Evolutionary conservation across 2,113 vertebrate genomes (phyloP).

Genomic region (Hippocampus zosterae): DNA sequence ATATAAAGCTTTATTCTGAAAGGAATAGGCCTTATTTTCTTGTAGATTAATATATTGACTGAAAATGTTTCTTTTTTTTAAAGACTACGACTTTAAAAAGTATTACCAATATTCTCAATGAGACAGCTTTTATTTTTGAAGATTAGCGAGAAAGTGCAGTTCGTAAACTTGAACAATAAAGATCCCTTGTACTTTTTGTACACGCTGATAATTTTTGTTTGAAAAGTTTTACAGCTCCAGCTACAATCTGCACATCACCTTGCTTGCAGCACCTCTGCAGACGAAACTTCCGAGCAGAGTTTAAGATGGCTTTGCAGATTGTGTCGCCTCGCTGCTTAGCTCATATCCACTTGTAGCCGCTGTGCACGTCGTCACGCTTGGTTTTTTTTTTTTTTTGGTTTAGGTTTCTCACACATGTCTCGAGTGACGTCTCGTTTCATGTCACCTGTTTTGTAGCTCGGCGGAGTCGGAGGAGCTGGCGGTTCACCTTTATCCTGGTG

Average conservation of each 20-base stretch:
- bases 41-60: too few relatives aligned
- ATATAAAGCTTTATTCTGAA: too few relatives aligned
- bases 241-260: constrained; percentile 54
- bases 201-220: background rate
- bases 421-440: background rate
- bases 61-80: too few relatives aligned
- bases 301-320: constrained; percentile 39
- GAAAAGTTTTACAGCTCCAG: constrained; percentile 43
- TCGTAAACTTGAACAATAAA: background rate
- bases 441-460: constrained; percentile 76
- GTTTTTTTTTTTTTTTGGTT: background rate
- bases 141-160: too few relatives aligned
- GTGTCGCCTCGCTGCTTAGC: constrained; percentile 23
- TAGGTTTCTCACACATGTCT: background rate
- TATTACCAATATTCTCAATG: too few relatives aligned
- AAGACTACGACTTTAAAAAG: too few relatives aligned
- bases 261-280: constrained; percentile 9
- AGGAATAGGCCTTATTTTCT: too few relatives aligned
- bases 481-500: constrained; percentile 92
- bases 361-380: constrained; percentile 25
- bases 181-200: background rate
- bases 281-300: background rate
- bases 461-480: constrained; percentile 94
- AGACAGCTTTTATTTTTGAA: too few relatives aligned
- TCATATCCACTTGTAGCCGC: constrained; percentile 19